These are phyloP conservation scores for Agelaius phoeniceus DNA, from an alignment of 2,113 vertebrate genomes.

Conservation along the genomic window DNA sequence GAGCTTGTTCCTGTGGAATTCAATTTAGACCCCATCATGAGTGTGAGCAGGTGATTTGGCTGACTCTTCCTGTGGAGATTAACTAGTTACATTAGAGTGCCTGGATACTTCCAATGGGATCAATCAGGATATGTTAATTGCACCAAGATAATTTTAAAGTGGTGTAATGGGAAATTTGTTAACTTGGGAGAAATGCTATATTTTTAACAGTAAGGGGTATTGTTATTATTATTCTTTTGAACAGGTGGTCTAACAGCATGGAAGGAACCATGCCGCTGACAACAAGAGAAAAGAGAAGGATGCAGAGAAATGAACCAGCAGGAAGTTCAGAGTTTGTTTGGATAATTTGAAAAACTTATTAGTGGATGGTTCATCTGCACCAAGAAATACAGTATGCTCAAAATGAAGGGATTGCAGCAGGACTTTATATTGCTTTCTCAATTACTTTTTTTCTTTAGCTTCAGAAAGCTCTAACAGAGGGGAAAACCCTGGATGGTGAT, in stretches of 20 bases:
- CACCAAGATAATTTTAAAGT: constrained; percentile 56
- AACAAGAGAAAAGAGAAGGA: constrained; percentile 49
- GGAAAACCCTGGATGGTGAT: not conserved
- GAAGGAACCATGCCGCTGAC: constrained; percentile 16
- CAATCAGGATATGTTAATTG: constrained; percentile 65
- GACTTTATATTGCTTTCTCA: not conserved
- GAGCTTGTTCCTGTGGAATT: constrained; percentile 23
- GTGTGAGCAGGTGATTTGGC: constrained; percentile 49
- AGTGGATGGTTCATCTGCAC: constrained; percentile 22
- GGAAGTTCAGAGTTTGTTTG: constrained; percentile 53
- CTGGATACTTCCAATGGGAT: constrained; percentile 61
- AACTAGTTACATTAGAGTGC: constrained; percentile 43
- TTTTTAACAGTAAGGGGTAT: constrained; percentile 69
- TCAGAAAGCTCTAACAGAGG: not conserved
- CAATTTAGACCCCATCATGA: constrained; percentile 41
- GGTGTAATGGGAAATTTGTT: constrained; percentile 61
- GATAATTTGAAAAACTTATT: constrained; percentile 61
- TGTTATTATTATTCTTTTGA: constrained; percentile 65
- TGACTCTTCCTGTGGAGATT: constrained; percentile 42
- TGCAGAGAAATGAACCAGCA: constrained; percentile 49
- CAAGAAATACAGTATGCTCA: constrained; percentile 25
- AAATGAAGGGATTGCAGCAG: not conserved
- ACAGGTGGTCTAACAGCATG: constrained; percentile 71
- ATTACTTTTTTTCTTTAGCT: not conserved
- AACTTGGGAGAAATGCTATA: constrained; percentile 61